Evolutionary conservation across 2,888 invertebrate species (phyloP), one percentile per base, ranked within the genome.

Genomic region (Cheilosia vernalis): DNA sequence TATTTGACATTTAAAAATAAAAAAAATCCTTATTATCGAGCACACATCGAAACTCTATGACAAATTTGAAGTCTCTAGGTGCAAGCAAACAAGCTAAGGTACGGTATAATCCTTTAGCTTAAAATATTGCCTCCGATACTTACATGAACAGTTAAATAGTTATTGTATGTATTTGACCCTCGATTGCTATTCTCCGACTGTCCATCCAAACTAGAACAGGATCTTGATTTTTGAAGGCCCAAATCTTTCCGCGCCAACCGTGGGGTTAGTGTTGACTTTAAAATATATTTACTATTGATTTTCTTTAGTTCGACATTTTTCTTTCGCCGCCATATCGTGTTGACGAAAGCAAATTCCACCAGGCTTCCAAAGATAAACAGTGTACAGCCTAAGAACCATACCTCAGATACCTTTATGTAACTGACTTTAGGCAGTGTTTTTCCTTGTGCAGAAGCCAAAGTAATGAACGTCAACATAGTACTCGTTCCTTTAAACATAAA

Each of bases 291-390:
- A 90, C 96, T 96, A 91, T 95, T 96, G 13, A 92, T 89, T 69
- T 92, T 92, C 66, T 91, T 90, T 1, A 92, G 87, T 70, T 92
- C 91, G 37, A 92, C 90, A 87, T 90, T 91, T 44, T 89, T 90
- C 95, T 95, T 96, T 90, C 97, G 94, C 76, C 97, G 94, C 95
- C 97, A 97, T 89, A 97, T 97, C 7, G 96, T 96, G 90, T 97
- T 97, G 53, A 97, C 97, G 89, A 97, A 97, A 5, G 97, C 97
- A 89, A 97, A 97, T 90, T 97, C 97, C 0, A 97, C 95, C 90
- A 97, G 94, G 13, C 97, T 96, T 19, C 96, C 95, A 91, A 97
- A 97, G 87, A 97, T 96, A 89, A 97, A 97, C 55, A 95, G 95
- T 1, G 95, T 96, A 89, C 97, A 97, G 5, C 95, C 97, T 70